Conservation (phyloP, 1,140 invertebrate genomes). For the Coptotermes formosanus region DNA sequence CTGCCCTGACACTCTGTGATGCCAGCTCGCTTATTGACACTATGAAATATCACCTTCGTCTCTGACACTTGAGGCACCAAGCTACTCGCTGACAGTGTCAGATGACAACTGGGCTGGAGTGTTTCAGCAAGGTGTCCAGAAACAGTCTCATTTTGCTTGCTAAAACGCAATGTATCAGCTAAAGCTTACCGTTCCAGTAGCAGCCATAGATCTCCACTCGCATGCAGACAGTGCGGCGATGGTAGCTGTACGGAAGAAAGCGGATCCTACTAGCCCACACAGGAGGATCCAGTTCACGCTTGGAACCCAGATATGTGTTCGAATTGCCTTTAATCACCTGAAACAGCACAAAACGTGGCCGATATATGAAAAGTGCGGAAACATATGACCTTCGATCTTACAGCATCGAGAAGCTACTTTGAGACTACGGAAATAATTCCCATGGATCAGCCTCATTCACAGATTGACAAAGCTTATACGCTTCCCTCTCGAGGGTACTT, state of each 20-base stretch:
- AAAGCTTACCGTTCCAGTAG: conserved; percentile 60
- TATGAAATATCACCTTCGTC: too few species aligned
- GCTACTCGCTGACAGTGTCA: too few species aligned
- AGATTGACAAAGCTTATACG: too few species aligned
- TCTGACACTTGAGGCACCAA: too few species aligned
- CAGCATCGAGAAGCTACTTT: neutral
- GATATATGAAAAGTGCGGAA: neutral
- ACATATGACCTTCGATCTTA: neutral
- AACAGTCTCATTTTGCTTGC: too few species aligned
- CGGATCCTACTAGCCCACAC: conserved; percentile 71
- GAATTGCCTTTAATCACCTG: conserved; percentile 77
- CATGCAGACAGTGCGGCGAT: conserved; percentile 75
- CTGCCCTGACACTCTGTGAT: too few species aligned
- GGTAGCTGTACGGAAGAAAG: conserved; percentile 71
- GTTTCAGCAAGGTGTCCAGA: too few species aligned
- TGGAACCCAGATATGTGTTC: conserved; percentile 77
- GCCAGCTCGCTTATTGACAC: too few species aligned
- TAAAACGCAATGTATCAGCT: too few species aligned
- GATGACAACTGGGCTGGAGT: too few species aligned
- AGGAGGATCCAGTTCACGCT: conserved; percentile 69
- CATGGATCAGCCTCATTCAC: neutral
- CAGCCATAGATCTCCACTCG: conserved; percentile 76
- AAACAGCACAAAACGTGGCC: conserved; percentile 40
- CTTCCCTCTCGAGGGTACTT: too few species aligned
- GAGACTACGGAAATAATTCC: neutral